Conservation (phyloP, 2,113 vertebrate genomes). For the Mastomys coucha region DNA sequence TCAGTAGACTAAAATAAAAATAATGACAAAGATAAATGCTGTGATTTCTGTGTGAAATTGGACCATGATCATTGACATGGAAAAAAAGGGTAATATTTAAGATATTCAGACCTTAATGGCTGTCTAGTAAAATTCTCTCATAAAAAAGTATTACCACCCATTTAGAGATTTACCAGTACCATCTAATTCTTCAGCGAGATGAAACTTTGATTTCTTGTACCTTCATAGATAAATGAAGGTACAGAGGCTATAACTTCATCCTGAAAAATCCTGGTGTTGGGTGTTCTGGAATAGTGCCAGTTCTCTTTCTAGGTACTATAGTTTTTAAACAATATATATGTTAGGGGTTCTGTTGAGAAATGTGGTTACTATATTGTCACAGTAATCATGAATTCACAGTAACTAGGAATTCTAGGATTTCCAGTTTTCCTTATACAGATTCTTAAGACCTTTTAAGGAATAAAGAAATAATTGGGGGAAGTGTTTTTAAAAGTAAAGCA, state of each 20-base stretch:
- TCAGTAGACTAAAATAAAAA: background rate
- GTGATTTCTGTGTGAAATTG: background rate
- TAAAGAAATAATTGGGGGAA: background rate
- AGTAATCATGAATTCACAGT: background rate
- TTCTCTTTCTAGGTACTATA: background rate
- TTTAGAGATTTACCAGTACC: background rate
- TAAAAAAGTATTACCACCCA: background rate
- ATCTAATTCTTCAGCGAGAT: background rate
- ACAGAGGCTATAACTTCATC: background rate
- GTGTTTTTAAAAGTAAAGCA: background rate
- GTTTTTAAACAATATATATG: background rate
- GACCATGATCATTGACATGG: background rate
- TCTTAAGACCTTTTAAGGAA: background rate
- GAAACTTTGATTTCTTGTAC: background rate
- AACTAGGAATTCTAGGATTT: background rate
- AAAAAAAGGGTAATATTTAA: background rate
- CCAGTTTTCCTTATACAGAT: background rate
- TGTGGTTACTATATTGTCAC: background rate
- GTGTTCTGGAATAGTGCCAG: background rate
- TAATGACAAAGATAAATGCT: background rate
- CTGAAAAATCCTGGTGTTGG: background rate
- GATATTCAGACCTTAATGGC: background rate
- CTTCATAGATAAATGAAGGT: background rate
- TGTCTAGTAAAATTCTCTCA: background rate
- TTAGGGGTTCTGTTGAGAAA: background rate